phyloP scores from a whole-genome alignment of 2,888 invertebrate genomes.

The Pinctada fucata region DNA sequence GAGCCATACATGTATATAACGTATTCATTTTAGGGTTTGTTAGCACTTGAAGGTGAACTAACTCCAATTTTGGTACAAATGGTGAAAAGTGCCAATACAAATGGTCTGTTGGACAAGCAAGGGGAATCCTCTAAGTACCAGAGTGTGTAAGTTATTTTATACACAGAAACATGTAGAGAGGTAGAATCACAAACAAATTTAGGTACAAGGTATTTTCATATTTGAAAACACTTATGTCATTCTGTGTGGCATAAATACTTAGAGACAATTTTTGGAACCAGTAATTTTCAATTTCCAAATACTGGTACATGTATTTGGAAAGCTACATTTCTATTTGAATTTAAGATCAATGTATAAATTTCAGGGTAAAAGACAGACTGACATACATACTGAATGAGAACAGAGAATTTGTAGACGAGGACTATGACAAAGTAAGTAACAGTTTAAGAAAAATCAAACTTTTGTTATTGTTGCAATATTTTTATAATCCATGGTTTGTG shows the following conservation, averaged over 20 bases:
- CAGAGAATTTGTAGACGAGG: slow-evolving; percentile 89
- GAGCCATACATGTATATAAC: too few relatives aligned
- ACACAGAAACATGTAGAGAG: too few relatives aligned
- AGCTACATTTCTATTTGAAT: too few relatives aligned
- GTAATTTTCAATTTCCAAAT: too few relatives aligned
- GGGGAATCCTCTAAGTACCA: slow-evolving; percentile 84
- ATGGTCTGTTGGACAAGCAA: slow-evolving; percentile 93
- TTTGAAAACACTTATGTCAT: background rate
- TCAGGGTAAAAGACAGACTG: slow-evolving; percentile 94
- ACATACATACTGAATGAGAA: slow-evolving; percentile 95
- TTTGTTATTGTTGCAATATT: background rate
- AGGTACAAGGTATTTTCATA: background rate
- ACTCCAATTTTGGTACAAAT: slow-evolving; percentile 98
- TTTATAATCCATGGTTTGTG: too few relatives aligned
- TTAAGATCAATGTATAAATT: too few relatives aligned
- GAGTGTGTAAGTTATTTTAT: slow-evolving; percentile 64
- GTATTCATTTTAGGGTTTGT: slow-evolving; percentile 82
- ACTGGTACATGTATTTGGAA: too few relatives aligned
- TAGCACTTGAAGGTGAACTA: slow-evolving; percentile 98
- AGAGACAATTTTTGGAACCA: too few relatives aligned
- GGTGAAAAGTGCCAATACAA: slow-evolving; percentile 99
- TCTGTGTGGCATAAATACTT: too few relatives aligned
- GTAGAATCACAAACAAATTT: slow-evolving; percentile 22
- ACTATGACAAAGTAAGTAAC: slow-evolving; percentile 83
- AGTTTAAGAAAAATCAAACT: background rate